Conservation (phyloP, 2,888 invertebrate species). For the Prosopocoilus inquinatus region DNA sequence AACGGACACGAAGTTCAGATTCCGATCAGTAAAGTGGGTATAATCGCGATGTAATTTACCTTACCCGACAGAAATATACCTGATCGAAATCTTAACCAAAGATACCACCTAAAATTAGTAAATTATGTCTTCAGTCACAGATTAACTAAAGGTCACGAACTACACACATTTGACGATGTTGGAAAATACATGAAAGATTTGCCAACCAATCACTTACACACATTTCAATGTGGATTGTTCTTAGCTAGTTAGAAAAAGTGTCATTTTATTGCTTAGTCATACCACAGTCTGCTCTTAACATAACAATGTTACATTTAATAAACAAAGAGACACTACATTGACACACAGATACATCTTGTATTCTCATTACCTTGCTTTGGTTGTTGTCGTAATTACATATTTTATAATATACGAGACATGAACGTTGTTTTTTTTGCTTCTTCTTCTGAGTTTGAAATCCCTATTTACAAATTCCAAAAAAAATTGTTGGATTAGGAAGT, state of each 20-base stretch:
- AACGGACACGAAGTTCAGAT: conserved; percentile 29
- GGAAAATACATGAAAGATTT: conserved; percentile 41
- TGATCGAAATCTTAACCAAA: conserved; percentile 31
- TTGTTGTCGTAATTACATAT: too few species aligned
- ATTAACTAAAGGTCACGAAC: conserved; percentile 34
- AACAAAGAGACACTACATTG: too few species aligned
- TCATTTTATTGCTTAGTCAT: conserved; percentile 48
- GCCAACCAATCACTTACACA: conserved; percentile 37
- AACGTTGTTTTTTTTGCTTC: too few species aligned
- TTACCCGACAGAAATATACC: conserved; percentile 4
- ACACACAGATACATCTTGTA: too few species aligned
- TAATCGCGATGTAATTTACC: too few species aligned
- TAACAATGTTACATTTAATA: conserved; percentile 4
- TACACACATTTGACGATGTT: conserved; percentile 30
- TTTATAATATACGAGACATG: too few species aligned
- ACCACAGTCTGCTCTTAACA: conserved; percentile 40
- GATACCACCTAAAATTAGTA: conserved; percentile 30
- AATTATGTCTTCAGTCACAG: conserved; percentile 35
- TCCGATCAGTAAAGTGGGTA: conserved; percentile 16
- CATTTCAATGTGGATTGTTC: conserved; percentile 29
- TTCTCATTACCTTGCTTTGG: too few species aligned
- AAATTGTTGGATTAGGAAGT: too few species aligned
- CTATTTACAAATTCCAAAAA: too few species aligned
- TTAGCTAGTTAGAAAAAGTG: conserved; percentile 34
- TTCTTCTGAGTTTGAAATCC: too few species aligned